Conservation (phyloP, 1,140 invertebrate species). For the Neuroterus valhalla region DNA sequence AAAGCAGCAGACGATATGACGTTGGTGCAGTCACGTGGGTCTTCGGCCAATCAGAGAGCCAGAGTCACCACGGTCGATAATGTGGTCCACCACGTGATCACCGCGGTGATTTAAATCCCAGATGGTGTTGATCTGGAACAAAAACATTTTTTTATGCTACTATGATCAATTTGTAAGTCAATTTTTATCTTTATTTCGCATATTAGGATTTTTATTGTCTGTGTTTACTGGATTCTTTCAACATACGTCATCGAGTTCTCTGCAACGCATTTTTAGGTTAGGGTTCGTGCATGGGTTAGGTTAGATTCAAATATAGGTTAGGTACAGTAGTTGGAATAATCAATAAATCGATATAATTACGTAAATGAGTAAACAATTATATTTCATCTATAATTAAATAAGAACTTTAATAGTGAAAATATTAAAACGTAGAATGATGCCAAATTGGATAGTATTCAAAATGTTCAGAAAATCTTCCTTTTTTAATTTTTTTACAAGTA, state of each 20-base stretch:
- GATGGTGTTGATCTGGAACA: slow-evolving; percentile 18
- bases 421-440: too few species aligned
- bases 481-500: too few species aligned
- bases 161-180: not conserved
- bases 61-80: slow-evolving; percentile 53
- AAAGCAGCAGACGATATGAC: slow-evolving; percentile 44
- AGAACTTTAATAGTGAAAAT: too few species aligned
- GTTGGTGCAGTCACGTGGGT: slow-evolving; percentile 46
- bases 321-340: too few species aligned
- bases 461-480: too few species aligned
- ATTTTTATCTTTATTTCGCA: not conserved
- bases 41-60: slow-evolving; percentile 43
- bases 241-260: not conserved
- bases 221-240: not conserved
- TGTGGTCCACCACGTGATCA: slow-evolving; percentile 47
- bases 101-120: slow-evolving; percentile 34
- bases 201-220: not conserved
- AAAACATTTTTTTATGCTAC: not conserved
- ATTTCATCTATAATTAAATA: too few species aligned
- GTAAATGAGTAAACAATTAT: too few species aligned
- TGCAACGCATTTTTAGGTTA: too few species aligned
- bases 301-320: too few species aligned
- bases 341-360: too few species aligned
- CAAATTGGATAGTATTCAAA: too few species aligned
- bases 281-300: too few species aligned